Base-by-base conservation (phyloP, 1,140 invertebrate species). In the Lutraria rhynchaena region DNA sequence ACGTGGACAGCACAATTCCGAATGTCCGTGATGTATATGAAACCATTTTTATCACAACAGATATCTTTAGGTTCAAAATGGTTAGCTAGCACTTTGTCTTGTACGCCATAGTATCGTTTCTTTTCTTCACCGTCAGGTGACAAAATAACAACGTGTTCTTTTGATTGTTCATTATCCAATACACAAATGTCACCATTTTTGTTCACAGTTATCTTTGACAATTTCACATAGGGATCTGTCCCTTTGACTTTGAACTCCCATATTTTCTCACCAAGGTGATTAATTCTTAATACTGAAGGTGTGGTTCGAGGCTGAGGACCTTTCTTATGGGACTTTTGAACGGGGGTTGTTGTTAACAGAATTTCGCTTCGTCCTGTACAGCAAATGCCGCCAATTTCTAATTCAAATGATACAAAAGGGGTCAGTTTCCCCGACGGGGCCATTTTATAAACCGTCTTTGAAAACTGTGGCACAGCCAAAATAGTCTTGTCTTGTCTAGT, bases 261-360 rank as follows among this genome's bases (percentile, higher is more conserved):
- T 19, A 80, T 44, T 5, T 3, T 35, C 1, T 69, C 65, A 24
- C 76, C 76, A 19, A 37, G 24, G 1, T 70, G 63, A 46, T 17
- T 58, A 5, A 80, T 5, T 31, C 76, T 44, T 17, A 57, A 15
- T 19, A 80, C 55, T 11, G 63, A 58, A 11, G 76, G 76, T 1
- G 35, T 53, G 33, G n/a, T 70, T 19, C 63, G 49, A 7, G 76
- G 53, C 24, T 44, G 33, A 29, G 76, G 76, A 49, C 61, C 61
- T 70, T 80, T 80, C 41, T 80, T 80, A 24, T 80, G 76, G n/a
- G 76, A 80, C 58, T 60, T 80, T 70, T 80, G 60, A 22, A 70
- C 53, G 1, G 55, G 55, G 4, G 44, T 57, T 69, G 76, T 80
- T 31, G 76, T 80, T 1, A 80, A 7, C 22, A 80, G 41, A n/a